Evolutionary conservation across 2,797 vertebrate genomes (phyloP), one percentile per base, ranked within the genome.

Genomic region (Valencia hispanica): DNA sequence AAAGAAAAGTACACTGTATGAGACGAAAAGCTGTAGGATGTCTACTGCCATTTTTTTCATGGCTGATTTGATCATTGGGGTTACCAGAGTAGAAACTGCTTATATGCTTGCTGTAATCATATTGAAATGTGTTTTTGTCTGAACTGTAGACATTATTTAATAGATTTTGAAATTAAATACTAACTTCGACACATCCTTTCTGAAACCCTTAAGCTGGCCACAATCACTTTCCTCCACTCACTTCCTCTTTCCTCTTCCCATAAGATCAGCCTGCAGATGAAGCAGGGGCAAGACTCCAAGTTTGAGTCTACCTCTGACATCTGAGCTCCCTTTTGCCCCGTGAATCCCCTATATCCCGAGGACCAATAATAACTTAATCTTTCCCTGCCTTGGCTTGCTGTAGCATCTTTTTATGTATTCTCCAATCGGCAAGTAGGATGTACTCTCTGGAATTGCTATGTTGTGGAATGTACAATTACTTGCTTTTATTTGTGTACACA

Each of bases 301-400:
- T 87, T 84, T 81, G 61, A 87, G 89, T 88, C 84, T 87, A 78
- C 65, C 73, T 75, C 84, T 80, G 84, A 91, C 86, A 88, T 81
- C 75, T 82, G 78, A 86, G 79, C 78, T 88, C 76, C 30, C 65
- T 48, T 50, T 68, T 55, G 84, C 86, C 70, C 71, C 8, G 48
- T 70, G 74, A 77, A 70, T 73, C 82, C 86, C 83, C 78, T 78
- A 59, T 90, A 87, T 92, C 85, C 84, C 0, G 11, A 82, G 78
- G 69, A 86, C 86, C 84, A 88, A 85, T 82, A 90, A 90, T 87
- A 86, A 88, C 82, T 84, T 80, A 63, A 81, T 85, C 68, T 84
- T 81, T 79, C 73, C 50, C 74, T 80, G 73, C 70, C 82, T 81
- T 74, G 74, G 74, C 83, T 91, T 81, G 63, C 87, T 22, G n/a